Percentiles rank a stretch among this genome's conserved stretches.
Conservation (phyloP, 2,888 invertebrate genomes). For the Acanthosepion lycidas region DNA sequence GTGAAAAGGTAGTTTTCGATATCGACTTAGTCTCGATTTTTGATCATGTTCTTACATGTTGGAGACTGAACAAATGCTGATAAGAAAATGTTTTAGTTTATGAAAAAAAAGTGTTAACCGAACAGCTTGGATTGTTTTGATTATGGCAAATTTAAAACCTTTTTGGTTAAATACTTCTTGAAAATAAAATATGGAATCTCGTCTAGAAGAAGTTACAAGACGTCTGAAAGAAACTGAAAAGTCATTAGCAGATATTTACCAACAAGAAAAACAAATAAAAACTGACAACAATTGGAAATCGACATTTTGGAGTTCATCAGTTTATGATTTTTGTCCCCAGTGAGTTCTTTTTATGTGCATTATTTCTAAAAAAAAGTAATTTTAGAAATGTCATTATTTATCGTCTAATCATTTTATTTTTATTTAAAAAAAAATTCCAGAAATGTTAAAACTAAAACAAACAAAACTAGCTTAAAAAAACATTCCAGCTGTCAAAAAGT, state of each 20-base stretch:
- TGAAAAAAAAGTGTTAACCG: no score
- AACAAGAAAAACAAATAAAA: neutral
- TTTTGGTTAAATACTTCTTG: neutral
- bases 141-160: no score
- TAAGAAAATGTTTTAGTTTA: no score
- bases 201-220: slow-evolving; percentile 34
- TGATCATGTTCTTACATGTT: no score
- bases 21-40: neutral
- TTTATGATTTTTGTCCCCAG: neutral
- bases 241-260: slow-evolving; percentile 35
- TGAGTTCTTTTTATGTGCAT: neutral
- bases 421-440: no score
- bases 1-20: neutral
- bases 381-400: no score
- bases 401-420: no score
- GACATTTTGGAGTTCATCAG: neutral
- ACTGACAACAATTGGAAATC: neutral
- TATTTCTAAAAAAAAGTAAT: neutral
- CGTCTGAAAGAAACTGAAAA: slow-evolving; percentile 41
- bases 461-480: no score
- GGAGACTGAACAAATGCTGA: no score
- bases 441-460: no score
- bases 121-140: no score
- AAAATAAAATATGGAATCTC: neutral
- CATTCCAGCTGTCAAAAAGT: no score